Evolutionary conservation across 2,797 vertebrate genomes (phyloP).

Genomic region (Halcyon badia): DNA sequence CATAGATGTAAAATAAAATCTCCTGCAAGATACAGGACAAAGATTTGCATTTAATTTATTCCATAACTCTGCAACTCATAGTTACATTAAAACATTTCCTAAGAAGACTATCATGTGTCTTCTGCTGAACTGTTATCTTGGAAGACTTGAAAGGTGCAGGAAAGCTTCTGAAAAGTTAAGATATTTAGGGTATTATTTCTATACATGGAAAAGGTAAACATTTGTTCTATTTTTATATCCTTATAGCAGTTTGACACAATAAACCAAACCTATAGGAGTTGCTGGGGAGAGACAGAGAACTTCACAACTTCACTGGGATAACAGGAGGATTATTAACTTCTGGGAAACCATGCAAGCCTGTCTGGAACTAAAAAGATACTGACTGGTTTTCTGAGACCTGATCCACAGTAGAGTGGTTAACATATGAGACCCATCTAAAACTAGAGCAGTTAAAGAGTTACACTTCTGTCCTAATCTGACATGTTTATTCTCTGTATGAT

Average conservation of each 20-base stretch:
- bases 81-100: background rate
- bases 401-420: background rate
- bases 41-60: background rate
- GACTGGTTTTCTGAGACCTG: background rate
- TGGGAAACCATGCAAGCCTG: background rate
- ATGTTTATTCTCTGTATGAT: background rate
- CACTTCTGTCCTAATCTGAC: background rate
- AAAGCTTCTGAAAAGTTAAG: background rate
- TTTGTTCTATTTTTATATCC: background rate
- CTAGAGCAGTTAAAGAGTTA: background rate
- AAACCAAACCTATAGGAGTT: background rate
- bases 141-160: background rate
- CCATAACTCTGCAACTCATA: background rate
- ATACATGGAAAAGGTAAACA: background rate
- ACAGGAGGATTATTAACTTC: background rate
- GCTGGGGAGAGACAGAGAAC: background rate
- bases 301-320: background rate
- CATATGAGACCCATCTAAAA: background rate
- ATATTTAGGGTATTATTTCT: background rate
- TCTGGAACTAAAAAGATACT: background rate
- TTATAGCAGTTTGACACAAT: accelerated
- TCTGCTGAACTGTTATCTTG: background rate
- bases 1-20: background rate
- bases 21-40: background rate
- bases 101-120: background rate